Base-by-base conservation (phyloP, 2,888 invertebrate genomes). In the Amorpha juglandis region DNA sequence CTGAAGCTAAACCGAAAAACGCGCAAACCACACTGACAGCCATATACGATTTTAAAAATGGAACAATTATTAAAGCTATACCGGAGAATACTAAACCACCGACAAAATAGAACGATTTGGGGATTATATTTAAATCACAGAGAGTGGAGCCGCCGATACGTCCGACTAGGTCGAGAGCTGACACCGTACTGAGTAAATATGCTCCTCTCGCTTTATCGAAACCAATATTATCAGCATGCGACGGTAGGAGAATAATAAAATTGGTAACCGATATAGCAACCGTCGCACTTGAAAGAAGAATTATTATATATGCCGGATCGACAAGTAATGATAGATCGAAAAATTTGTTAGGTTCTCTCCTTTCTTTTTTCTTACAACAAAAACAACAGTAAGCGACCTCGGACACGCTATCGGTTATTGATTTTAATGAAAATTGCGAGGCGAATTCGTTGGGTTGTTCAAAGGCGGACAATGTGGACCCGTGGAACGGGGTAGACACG, bases 251-350 rank as follows among this genome's bases (percentile, higher is more conserved):
- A 50, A 98, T 97, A n/a, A 97, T 96, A 75, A 98, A 97, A 83
- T 98, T 98, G 0, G 97, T 97, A 74, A 97, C 97, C 42, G 97
- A 97, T 68, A 98, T 97, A 4, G 97, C 98, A 58, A 97, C 97
- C 0, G 97, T 97, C 58, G 96, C 97, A 77, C 97, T 97, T 0
- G 97, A 97, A 68, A 97, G 94, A 8, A 98, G 84, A 64, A 98
- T 97, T 0, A 98, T 95, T 64, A 97, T 91, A 78, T 97, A 98
- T 21, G 97, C 93, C 0, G 97, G 97, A 81, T 98, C 97, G 68
- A 90, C 94, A 0, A 98, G 83, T 0, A 98, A 87, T 0, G 94
- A 94, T 1, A 96, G 80, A 77, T 97, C 97, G 74, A 97, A 96
- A 78, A 97, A 96, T 77, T 96, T 96, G 63, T 94, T 94, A 0